Evolutionary conservation across 2,797 vertebrate species (phyloP).

Genomic region (Vipera latastei): DNA sequence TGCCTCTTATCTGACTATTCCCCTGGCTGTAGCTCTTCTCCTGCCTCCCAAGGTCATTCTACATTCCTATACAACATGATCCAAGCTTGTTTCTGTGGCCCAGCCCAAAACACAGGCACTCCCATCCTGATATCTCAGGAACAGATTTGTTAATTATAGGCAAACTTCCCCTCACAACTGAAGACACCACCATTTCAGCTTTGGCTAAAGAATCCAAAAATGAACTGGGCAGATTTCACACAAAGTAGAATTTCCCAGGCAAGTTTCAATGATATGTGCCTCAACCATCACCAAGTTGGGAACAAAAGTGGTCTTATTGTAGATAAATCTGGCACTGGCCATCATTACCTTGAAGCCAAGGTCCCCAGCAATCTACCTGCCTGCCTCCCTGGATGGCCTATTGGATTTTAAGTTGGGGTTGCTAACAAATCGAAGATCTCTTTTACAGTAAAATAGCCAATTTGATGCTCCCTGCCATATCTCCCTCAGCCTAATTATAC

Average conservation of each 20-base stretch:
- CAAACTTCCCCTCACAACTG: neutral
- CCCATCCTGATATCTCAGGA: neutral
- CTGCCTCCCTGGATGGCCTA: neutral
- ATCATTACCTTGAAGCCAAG: neutral
- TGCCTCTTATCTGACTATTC: neutral
- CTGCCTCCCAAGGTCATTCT: neutral
- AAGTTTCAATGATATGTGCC: neutral
- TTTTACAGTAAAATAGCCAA: neutral
- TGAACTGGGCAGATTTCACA: neutral
- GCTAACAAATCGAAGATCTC: neutral
- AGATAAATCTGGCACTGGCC: neutral
- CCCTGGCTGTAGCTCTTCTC: neutral
- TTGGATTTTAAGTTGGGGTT: no score
- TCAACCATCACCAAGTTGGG: neutral
- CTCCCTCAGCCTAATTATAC: neutral
- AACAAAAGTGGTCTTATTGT: neutral
- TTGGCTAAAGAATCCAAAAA: neutral
- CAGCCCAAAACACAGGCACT: neutral
- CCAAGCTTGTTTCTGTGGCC: neutral
- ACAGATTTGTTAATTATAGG: neutral
- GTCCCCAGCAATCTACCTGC: neutral
- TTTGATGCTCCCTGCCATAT: neutral
- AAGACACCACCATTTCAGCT: neutral
- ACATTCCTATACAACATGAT: neutral
- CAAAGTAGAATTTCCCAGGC: neutral